phyloP scores from a whole-genome alignment of 2,797 vertebrate species.

The Semotilus atromaculatus region DNA sequence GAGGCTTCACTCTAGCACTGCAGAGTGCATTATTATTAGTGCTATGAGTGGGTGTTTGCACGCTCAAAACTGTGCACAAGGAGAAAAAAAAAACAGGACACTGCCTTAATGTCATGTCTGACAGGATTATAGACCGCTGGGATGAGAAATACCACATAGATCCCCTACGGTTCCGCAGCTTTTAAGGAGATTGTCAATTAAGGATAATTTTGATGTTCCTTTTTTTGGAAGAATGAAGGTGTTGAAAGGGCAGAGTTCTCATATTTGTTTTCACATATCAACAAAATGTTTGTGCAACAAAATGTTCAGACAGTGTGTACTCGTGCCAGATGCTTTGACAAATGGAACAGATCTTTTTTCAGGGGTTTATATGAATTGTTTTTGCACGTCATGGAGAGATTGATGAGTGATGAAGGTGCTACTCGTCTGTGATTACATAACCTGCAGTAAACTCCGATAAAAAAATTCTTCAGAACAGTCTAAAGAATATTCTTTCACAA shows the following conservation, averaged over 20 bases:
- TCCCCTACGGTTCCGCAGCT: neutral
- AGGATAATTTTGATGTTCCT: conserved; percentile 18
- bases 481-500: neutral
- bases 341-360: neutral
- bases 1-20: conserved; percentile 43
- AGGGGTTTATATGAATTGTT: neutral
- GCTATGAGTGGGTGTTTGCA: conserved; percentile 53
- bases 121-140: conserved; percentile 47
- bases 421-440: conserved; percentile 24
- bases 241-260: neutral
- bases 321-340: conserved; percentile 11
- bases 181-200: conserved; percentile 22
- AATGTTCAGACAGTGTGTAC: neutral
- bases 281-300: neutral
- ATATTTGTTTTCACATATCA: neutral
- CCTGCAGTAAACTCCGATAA: neutral
- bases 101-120: conserved; percentile 49
- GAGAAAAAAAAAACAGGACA: conserved; percentile 31
- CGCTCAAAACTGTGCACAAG: conserved; percentile 48
- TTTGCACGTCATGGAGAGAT: neutral
- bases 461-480: neutral
- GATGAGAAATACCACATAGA: conserved; percentile 50
- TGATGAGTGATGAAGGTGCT: conserved; percentile 3
- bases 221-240: neutral
- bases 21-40: conserved; percentile 56